These are phyloP conservation scores for Myotis lucifugus DNA, from an alignment of 2,113 vertebrate genomes.

Conservation along the genomic window DNA sequence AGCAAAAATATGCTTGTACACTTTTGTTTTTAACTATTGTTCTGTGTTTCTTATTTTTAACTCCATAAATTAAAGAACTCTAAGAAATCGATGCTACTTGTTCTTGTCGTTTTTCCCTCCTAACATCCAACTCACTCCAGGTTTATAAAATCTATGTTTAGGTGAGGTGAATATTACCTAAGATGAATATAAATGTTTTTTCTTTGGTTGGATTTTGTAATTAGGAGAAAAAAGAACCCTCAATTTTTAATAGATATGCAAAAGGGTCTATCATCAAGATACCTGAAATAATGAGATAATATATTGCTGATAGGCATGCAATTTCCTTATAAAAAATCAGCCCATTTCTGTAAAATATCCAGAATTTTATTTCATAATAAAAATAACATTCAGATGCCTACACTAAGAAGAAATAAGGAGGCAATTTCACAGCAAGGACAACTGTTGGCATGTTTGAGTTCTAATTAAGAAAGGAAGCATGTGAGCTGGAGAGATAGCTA, in stretches of 20 bases:
- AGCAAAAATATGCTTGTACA: not conserved
- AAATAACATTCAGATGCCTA: slow-evolving; percentile 10
- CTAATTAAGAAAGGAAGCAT: slow-evolving; percentile 47
- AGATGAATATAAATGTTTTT: not conserved
- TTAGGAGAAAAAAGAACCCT: not conserved
- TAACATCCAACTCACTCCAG: not conserved
- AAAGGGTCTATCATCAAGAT: not conserved
- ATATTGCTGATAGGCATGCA: not conserved
- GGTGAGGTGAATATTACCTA: not conserved
- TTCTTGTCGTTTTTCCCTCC: not conserved
- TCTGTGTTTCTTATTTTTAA: not conserved
- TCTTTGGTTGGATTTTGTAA: not conserved
- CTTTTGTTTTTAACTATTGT: not conserved
- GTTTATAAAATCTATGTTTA: not conserved
- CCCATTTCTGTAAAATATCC: not conserved
- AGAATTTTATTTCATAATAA: slow-evolving; percentile 44
- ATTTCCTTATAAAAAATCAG: slow-evolving; percentile 31
- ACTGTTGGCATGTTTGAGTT: not conserved
- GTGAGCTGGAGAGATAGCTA: not conserved
- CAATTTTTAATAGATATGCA: not conserved
- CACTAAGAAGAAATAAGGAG: not conserved
- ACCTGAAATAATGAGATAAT: not conserved
- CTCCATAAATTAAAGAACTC: not conserved
- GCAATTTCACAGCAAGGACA: slow-evolving; percentile 27
- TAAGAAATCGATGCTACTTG: not conserved